A percentile compares a stretch with the other conserved stretches of the same genome.
Conservation (phyloP, 2,888 invertebrate genomes). For the Phrixothrix hirtus region DNA sequence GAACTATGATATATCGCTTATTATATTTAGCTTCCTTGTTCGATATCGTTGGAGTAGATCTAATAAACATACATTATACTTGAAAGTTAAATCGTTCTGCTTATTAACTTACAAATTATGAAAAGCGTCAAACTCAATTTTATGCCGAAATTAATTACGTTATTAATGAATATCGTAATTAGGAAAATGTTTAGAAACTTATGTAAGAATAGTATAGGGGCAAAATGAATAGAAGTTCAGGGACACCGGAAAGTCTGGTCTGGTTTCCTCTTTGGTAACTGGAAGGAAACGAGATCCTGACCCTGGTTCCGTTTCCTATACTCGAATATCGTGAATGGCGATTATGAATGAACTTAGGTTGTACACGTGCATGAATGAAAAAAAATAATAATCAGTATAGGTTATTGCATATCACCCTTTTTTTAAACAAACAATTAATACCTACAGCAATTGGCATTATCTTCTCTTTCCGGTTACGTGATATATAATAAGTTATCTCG, state of each 20-base stretch:
- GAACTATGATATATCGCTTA: conserved; percentile 15
- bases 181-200: no score
- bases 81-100: background rate
- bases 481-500: no score
- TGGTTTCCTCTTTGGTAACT: conserved; percentile 20
- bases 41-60: conserved; percentile 7
- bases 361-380: conserved; percentile 26
- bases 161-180: no score
- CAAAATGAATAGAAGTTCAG: conserved; percentile 12
- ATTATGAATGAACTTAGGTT: conserved; percentile 13
- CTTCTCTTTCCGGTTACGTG: conserved; percentile 1
- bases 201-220: conserved; percentile 2
- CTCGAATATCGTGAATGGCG: conserved; percentile 26
- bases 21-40: conserved; percentile 19
- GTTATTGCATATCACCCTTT: conserved; percentile 8
- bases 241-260: conserved; percentile 22
- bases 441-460: background rate
- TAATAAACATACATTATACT: conserved; percentile 5
- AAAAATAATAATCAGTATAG: no score
- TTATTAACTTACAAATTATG: no score
- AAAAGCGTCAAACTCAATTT: no score
- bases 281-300: conserved; percentile 25
- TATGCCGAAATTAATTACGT: no score
- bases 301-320: conserved; percentile 29
- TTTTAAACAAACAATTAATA: background rate